Conservation (phyloP, 2,888 invertebrate species). For the Gisinianus flammeolus region DNA sequence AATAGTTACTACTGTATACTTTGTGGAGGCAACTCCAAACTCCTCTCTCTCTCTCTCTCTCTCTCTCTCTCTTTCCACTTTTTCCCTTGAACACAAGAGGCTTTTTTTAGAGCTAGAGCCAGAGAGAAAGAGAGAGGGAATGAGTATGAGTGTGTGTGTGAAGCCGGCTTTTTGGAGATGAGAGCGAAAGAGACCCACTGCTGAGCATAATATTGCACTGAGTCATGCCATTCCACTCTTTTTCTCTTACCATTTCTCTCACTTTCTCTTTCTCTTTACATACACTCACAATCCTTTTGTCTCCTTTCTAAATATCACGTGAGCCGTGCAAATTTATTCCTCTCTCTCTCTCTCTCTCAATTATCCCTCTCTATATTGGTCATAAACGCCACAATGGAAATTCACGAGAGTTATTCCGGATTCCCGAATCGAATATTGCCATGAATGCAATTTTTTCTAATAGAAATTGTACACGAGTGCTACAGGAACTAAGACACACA, state of each 20-base stretch:
- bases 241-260: background rate
- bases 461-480: slow-evolving; percentile 42
- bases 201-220: slow-evolving; percentile 52
- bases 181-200: slow-evolving; percentile 48
- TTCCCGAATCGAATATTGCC: slow-evolving; percentile 48
- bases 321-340: slow-evolving; percentile 34
- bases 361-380: slow-evolving; percentile 55
- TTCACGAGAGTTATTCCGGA: slow-evolving; percentile 55
- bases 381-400: slow-evolving; percentile 58
- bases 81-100: background rate
- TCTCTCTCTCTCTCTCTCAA: slow-evolving; percentile 39
- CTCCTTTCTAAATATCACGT: slow-evolving; percentile 27
- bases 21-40: background rate
- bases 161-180: background rate
- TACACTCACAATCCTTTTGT: slow-evolving; percentile 26
- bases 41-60: background rate
- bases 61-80: background rate
- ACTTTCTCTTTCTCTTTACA: background rate
- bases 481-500: background rate
- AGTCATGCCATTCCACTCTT: slow-evolving; percentile 38
- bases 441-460: slow-evolving; percentile 47
- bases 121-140: slow-evolving; percentile 6
- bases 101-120: background rate
- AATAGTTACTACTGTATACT: too few relatives aligned
- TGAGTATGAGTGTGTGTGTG: background rate